Evolutionary conservation across 2,888 invertebrate genomes (phyloP), one percentile per base, ranked within the genome.

Genomic region (Napeogenes inachia): DNA sequence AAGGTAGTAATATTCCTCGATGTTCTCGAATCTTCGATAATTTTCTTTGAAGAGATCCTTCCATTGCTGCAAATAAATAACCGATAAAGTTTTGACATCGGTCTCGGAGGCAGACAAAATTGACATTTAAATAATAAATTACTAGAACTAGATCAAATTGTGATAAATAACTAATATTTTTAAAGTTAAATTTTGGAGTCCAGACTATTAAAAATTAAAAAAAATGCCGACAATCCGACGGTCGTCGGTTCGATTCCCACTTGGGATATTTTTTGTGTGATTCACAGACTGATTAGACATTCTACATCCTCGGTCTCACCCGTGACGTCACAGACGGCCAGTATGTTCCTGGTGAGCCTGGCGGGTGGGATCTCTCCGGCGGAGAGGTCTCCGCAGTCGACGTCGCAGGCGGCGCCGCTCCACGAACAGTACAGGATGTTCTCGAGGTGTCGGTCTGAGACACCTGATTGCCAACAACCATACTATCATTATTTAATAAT

Each of bases 361-460:
- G 84, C 82, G 6, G 84, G 79, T 0, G 80, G 78, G 5, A 75
- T 63, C 54, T 84, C 85, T 0, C 56, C 58, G 4, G 21, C 56
- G 45, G 80, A 81, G 4, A 75, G 58, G 13, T 75, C 73, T 59
- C 73, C 82, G 77, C 80, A 81, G 75, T 88, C 87, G 3, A 87
- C 75, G 54, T 73, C 70, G 13, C 75, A 75, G 13, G 80, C 66
- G 4, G 69, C 70, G 46, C 87, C 85, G 30, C 70, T 68, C 2
- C 61, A 63, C 0, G 35, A 6, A 6, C 63, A 61, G 35, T 71
- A 79, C 74, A 87, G 61, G 2, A 83, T 68, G 67, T 87, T 87
- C 56, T 84, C 75, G 0, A 87, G 65, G 59, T 88, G 88, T 0
- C 88, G 77, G 67, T 88, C 87, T 2, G 81, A 82, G 0, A 87